phyloP scores from a whole-genome alignment of 2,797 vertebrate species.

The Sebastes hubbsi region DNA sequence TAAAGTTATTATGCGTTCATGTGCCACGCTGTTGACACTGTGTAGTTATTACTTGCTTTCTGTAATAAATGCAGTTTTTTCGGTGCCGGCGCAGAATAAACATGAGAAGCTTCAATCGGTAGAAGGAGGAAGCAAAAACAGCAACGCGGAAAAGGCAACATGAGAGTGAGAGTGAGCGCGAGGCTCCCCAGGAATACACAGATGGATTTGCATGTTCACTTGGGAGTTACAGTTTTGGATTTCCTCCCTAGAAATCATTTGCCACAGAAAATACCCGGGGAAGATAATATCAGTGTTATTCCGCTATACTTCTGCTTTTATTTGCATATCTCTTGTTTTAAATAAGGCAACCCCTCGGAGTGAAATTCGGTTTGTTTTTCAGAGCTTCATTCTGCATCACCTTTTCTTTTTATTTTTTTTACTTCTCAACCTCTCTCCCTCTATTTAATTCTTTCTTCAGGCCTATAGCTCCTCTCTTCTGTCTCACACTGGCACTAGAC shows the following conservation, averaged over 20 bases:
- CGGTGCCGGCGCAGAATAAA: conserved; percentile 63
- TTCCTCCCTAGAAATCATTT: conserved; percentile 77
- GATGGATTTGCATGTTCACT: conserved; percentile 76
- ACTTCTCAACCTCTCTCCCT: conserved; percentile 11
- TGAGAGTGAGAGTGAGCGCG: conserved; percentile 59
- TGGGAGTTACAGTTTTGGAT: conserved; percentile 78
- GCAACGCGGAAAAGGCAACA: conserved; percentile 64
- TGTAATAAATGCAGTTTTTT: conserved; percentile 70
- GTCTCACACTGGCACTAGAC: conserved; percentile 61
- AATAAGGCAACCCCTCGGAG: conserved; percentile 72
- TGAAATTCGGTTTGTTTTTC: conserved; percentile 59
- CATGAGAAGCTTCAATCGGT: conserved; percentile 64
- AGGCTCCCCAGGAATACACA: conserved; percentile 70
- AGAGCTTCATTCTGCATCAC: conserved; percentile 48
- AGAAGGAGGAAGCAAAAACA: conserved; percentile 60
- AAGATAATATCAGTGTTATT: conserved; percentile 77
- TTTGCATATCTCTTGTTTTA: conserved; percentile 79
- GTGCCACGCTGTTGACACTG: conserved; percentile 35
- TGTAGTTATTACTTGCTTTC: conserved; percentile 52
- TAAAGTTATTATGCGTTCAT: conserved; percentile 27
- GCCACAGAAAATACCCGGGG: conserved; percentile 69
- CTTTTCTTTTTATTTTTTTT: conserved; percentile 12
- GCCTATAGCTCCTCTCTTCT: conserved; percentile 49
- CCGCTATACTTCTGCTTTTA: conserved; percentile 58
- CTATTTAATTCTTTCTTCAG: conserved; percentile 47